Base-by-base conservation (phyloP, 2,888 invertebrate genomes). In the Drosophila percnosoma region DNA sequence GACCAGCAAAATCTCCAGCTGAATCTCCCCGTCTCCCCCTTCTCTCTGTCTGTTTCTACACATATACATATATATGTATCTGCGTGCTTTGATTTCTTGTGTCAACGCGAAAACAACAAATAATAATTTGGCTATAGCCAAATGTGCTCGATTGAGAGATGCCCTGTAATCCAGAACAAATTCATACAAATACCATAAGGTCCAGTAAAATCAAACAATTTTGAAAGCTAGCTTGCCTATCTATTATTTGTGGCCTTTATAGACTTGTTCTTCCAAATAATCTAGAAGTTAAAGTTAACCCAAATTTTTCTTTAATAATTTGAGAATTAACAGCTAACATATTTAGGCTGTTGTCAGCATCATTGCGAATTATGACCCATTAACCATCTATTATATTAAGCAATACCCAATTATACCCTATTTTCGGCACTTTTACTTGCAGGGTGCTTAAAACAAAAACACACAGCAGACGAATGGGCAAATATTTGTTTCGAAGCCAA, bases 401-500 rank as follows among this genome's bases (percentile, higher is more conserved):
- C 13, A 21, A 1, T 45, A 15, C 7, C 4, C 24, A 15, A 24
- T 48, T 18, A 15, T 27, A 27, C 10, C 24, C 21, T 4, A 15
- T n/a, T 27, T 24, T n/a, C 1, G 3, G 11, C 0, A 13, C n/a
- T n/a, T 10, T 0, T 3, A 31, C 45, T 1, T 40, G 7, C 34
- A 61, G 64, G 24, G 34, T 54, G 31, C 11, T 24, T 18, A 33
- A 40, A 34, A 29, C 49, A 34, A 49, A 49, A 68, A 11, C 11
- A 15, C 65, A 33, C 33, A 59, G 49, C 66, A 68, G 68, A 67
- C 67, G 77, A 61, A 61, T 69, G 65, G 74, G 70, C 74, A 89
- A 84, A 89, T 86, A 87, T 89, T 86, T 84, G 75, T 78, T 74
- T 78, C 75, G 58, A 66, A 81, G 78, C 78, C 84, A 73, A 75